Evolutionary conservation across 2,888 invertebrate genomes (phyloP).

Genomic region (Caenorhabditis virilis): DNA sequence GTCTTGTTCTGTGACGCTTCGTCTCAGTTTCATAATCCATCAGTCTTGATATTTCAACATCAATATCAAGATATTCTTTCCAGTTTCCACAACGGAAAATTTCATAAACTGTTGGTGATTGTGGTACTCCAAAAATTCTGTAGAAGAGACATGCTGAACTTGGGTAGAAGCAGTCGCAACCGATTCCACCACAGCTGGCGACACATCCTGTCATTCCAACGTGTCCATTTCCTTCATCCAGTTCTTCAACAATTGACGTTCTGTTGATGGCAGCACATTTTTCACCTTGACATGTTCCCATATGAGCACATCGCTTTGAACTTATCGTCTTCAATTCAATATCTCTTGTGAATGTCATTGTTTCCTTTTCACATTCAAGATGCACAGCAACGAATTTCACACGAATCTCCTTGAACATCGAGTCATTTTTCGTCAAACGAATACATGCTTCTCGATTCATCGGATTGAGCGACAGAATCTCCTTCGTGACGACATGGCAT

Average conservation of each 20-base stretch:
- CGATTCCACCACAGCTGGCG: conserved; percentile 8
- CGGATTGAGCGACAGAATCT: neutral
- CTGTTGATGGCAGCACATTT: conserved; percentile 3
- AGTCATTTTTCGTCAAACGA: neutral
- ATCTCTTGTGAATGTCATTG: conserved; percentile 5
- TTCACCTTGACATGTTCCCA: conserved; percentile 7
- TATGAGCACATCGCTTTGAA: conserved; percentile 9
- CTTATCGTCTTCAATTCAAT: neutral
- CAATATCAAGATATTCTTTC: neutral
- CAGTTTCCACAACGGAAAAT: conserved; percentile 9
- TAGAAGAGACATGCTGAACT: conserved; percentile 18
- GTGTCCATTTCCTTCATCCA: conserved; percentile 2
- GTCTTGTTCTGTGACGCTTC: neutral
- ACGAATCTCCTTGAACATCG: conserved; percentile 4
- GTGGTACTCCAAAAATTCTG: conserved; percentile 10
- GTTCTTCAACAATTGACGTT: conserved; percentile 1
- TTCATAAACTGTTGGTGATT: neutral
- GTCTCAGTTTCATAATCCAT: neutral
- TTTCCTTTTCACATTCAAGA: conserved; percentile 1
- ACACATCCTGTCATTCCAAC: conserved; percentile 11
- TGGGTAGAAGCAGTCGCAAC: conserved; percentile 15
- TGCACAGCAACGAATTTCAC: neutral
- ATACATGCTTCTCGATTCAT: conserved; percentile 3
- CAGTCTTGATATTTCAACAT: neutral
- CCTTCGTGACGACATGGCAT: neutral